phyloP scores from a whole-genome alignment of 2,888 invertebrate genomes.

The Drosophila engyochracea region DNA sequence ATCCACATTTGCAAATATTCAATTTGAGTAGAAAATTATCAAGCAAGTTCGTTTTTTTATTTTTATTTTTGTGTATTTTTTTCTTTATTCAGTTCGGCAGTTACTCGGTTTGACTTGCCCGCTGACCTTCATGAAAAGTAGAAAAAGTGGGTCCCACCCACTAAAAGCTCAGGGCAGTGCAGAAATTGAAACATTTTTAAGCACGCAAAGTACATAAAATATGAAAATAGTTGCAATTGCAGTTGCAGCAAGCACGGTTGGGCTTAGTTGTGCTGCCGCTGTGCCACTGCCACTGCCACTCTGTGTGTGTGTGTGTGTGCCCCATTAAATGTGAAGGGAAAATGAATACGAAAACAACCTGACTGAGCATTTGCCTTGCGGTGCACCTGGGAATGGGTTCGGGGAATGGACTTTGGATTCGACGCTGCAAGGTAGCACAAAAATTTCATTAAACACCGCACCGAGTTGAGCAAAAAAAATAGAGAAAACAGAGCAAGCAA shows the following conservation, averaged over 20 bases:
- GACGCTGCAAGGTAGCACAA: slow-evolving; percentile 37
- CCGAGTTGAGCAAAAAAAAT: slow-evolving; percentile 43
- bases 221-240: slow-evolving; percentile 65
- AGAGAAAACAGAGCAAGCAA: too few relatives aligned
- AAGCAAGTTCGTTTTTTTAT: slow-evolving; percentile 55
- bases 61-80: slow-evolving; percentile 4
- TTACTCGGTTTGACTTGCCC: slow-evolving; percentile 34
- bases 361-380: slow-evolving; percentile 42
- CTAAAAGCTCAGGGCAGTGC: slow-evolving; percentile 15
- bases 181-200: slow-evolving; percentile 65
- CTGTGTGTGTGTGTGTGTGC: slow-evolving; percentile 1
- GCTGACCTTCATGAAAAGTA: slow-evolving; percentile 67
- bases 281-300: slow-evolving; percentile 1
- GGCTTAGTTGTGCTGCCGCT: slow-evolving; percentile 40
- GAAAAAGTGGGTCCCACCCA: slow-evolving; percentile 40
- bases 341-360: slow-evolving; percentile 33
- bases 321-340: slow-evolving; percentile 4
- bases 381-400: slow-evolving; percentile 4
- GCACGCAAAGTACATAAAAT: slow-evolving; percentile 79
- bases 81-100: slow-evolving; percentile 30
- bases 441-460: slow-evolving; percentile 73
- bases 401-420: slow-evolving; percentile 14
- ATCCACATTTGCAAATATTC: slow-evolving; percentile 71
- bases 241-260: slow-evolving; percentile 32
- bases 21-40: slow-evolving; percentile 78